Evolutionary conservation across 2,113 vertebrate genomes (phyloP), one percentile per base, ranked within the genome.

Genomic region (Grammomys dolichurus): DNA sequence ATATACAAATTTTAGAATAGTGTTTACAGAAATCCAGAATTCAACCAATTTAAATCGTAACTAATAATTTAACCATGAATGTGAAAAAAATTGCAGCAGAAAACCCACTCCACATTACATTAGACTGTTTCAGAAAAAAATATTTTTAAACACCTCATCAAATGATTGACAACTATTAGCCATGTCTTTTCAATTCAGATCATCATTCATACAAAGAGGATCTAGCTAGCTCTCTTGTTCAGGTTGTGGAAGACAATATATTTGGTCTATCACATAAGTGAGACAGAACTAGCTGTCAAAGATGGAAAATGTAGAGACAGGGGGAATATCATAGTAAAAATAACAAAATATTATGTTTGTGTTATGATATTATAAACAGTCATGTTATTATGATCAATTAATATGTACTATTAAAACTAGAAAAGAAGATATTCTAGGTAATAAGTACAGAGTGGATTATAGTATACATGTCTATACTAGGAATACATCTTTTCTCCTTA

Each of bases 241-340:
- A 22, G 14, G 1, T 13, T 69, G 6, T 78, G 48, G 31, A 72
- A 93, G 65, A 75, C 58, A 85, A 0, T 88, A 3, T 4, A 70
- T 58, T 89, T 69, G 22, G 43, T 75, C 1, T 20, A 65, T 43
- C 78, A 36, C 22, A 87, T 70, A 60, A 36, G 0, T 56, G 58
- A 95, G 89, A 56, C 17, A 80, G 78, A 36, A 20, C 91, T 86
- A 87, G 48, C 24, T 96, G 5, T 72, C 22, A 93, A 78, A 33
- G 87, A 75, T 72, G 31, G 40, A 54, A 87, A 51, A 89, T 9
- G 36, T 1, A 33, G 17, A 28, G 81, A 33, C 43, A 67, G 69
- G 26, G 31, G 16, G 0, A 3, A 31, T 24, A 20, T 86, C 5
- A 22, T 51, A 33, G 85, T 54, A 14, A 86, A 36, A 22, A 89